Evolutionary conservation across 1,140 invertebrate genomes (phyloP), one percentile per base, ranked within the genome.

Genomic region (Drosophila yakuba): DNA sequence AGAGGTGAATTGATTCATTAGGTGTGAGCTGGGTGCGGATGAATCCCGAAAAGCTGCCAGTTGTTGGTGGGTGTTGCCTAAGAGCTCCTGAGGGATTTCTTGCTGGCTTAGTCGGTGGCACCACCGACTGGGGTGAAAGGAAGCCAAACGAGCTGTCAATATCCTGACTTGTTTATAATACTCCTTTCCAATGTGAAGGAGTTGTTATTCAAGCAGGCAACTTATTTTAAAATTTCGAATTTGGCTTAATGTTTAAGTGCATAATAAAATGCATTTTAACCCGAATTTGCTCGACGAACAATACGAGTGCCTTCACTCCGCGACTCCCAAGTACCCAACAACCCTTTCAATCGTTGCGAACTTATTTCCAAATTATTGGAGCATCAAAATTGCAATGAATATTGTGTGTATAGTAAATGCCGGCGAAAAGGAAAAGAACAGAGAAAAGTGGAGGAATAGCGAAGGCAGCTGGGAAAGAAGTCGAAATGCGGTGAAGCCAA

Each of bases 341-440:
- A 86, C 80, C 83, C 83, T 79, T 88, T 38, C 54, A 23, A 23
- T 14, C 25, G 43, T 25, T 68, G 75, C 71, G 78, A 63, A 71
- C 76, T 78, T 72, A 89, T 89, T 89, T 75, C 67, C 85, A 90
- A 89, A 89, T 89, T 85, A 89, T 89, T 89, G 80, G 84, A 89
- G 84, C 84, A 89, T 89, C 88, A 89, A 89, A 90, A 89, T 88
- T 89, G 84, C 81, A 90, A 80, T 89, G 80, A 90, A 84, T 89
- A 89, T 84, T 90, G 77, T 89, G 74, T 89, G 72, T 79, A 71
- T 56, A 79, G 52, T 36, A 67, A 51, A 74, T 39, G 50, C 45
- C 15, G 47, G 44, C 36, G 25, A 17, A n/a, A 35, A 23, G 47
- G 47, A 60, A 35, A 15, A 35, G 47, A 39, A 17, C 25, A 10